Evolutionary conservation across 2,113 vertebrate species (phyloP), one percentile per base, ranked within the genome.

Genomic region (Penelope pileata): DNA sequence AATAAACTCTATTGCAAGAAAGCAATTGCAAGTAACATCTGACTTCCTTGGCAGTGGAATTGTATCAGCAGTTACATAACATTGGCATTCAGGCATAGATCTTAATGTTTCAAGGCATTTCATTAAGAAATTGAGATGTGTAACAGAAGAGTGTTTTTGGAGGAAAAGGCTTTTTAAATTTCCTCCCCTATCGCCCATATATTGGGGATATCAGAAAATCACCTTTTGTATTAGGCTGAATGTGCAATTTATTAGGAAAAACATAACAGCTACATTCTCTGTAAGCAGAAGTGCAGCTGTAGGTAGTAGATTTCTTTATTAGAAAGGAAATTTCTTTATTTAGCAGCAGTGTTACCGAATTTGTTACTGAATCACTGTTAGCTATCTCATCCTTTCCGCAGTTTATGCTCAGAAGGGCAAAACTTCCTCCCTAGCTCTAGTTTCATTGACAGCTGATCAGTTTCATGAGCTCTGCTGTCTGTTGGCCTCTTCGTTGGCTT

Each of bases 371-470:
- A 36, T 83, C n/a, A 10, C n/a, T 83, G 40, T 34, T 83, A 66
- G 58, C 6, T 74, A 69, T 69, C 43, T 54, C 75, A 79, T 95
- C 77, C 78, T 87, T 84, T 87, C 70, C 3, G 3, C 1, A 0
- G 54, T 91, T 85, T 89, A 38, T 19, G 14, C 56, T 48, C 32
- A 27, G 50, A 24, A 77, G 78, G 72, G 54, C 75, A 86, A 82
- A 83, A 78, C 90, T 91, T 95, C 78, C 78, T 95, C 50, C 68
- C 30, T 38, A n/a, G 87, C 29, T 92, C 47, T 12, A 8, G 47
- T 90, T 97, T 89, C 70, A 42, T 6, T 78, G 66, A 53, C 76
- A 59, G 64, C 74, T 88, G 9, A 51, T 89, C 58, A 19, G n/a
- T 86, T 85, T 63, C 59, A 16, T 14, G 53, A 79, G 81, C 68